Conservation (phyloP, 2,797 vertebrate genomes). For the Tarsius wallacei region DNA sequence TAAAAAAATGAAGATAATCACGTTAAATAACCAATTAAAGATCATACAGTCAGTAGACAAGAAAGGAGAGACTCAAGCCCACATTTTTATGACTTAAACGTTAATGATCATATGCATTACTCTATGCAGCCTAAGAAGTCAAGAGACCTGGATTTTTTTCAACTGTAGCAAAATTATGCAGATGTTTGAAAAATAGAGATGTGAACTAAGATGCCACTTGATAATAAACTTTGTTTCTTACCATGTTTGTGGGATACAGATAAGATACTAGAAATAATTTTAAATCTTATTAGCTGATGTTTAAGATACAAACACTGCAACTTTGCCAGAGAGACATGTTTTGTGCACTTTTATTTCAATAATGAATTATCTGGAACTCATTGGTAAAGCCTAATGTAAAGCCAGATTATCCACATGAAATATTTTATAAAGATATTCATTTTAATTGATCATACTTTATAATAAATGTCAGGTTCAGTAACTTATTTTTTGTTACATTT, state of each 20-base stretch:
- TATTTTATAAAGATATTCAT: neutral
- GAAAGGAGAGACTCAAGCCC: neutral
- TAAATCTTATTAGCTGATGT: neutral
- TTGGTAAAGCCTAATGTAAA: neutral
- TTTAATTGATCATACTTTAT: neutral
- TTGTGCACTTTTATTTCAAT: neutral
- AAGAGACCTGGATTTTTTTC: neutral
- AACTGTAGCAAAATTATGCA: neutral
- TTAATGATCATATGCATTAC: neutral
- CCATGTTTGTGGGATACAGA: neutral
- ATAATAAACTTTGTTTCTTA: neutral
- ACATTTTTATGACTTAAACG: neutral
- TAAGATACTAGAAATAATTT: neutral
- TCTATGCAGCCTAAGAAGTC: neutral
- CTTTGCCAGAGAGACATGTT: neutral
- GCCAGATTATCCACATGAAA: neutral
- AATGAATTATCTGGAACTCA: neutral
- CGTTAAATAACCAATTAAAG: slow-evolving; percentile 73
- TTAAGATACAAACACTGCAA: neutral
- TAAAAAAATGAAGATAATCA: neutral
- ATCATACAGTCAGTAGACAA: neutral
- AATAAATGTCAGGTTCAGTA: neutral
- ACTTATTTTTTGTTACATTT: neutral
- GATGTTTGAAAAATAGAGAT: neutral
- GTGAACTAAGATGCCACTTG: neutral